Percentiles rank a stretch among this genome's conserved stretches.
These are phyloP conservation scores for Deilephila porcellus DNA, from an alignment of 2,888 invertebrate genomes.

Conservation along the genomic window DNA sequence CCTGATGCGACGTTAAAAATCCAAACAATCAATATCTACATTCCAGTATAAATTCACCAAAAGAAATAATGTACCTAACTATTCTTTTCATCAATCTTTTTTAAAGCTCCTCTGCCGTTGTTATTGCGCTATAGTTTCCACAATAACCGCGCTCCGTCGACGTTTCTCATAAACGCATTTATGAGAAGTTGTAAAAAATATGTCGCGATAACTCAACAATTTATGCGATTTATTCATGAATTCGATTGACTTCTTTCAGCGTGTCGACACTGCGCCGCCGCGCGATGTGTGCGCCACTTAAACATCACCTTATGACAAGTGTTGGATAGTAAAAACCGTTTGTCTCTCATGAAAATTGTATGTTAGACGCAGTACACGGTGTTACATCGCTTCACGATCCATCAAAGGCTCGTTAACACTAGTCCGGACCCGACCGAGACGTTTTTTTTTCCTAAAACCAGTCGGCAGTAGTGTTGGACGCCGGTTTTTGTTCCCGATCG, in stretches of 20 bases:
- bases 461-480: constrained; percentile 69
- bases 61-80: too few relatives aligned
- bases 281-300: neutral
- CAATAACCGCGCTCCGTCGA: constrained; percentile 45
- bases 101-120: neutral
- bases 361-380: constrained; percentile 54
- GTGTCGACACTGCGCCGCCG: constrained; percentile 25
- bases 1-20: too few relatives aligned
- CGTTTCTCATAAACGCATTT: constrained; percentile 63
- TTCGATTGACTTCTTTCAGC: constrained; percentile 76
- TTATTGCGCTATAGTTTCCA: neutral
- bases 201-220: constrained; percentile 69
- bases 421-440: constrained; percentile 55
- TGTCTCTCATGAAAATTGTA: constrained; percentile 63
- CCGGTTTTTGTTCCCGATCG: constrained; percentile 74
- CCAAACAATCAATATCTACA: too few relatives aligned
- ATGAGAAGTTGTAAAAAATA: constrained; percentile 71
- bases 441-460: constrained; percentile 61
- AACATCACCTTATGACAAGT: constrained; percentile 49
- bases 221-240: constrained; percentile 79
- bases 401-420: constrained; percentile 81
- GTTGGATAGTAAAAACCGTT: constrained; percentile 60
- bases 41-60: too few relatives aligned
- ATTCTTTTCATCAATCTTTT: neutral
- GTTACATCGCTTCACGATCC: constrained; percentile 75